These are phyloP conservation scores for Cyphomyrus plagiostoma DNA, from an alignment of 2,113 vertebrate genomes.

Conservation along the genomic window DNA sequence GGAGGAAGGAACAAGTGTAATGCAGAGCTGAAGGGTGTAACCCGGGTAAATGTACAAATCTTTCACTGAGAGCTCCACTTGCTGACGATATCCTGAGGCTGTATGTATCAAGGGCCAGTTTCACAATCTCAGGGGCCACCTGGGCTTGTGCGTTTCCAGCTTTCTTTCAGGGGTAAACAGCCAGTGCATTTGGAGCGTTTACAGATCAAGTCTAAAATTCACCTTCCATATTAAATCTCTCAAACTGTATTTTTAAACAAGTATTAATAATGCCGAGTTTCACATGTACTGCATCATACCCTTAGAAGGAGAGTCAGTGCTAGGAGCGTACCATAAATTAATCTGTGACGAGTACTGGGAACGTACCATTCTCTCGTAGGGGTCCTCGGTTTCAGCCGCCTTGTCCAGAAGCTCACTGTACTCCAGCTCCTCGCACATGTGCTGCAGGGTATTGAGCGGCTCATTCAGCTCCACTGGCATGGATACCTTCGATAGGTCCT, in stretches of 20 bases:
- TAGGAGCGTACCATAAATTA: background rate
- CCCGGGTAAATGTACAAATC: background rate
- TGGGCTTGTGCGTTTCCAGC: background rate
- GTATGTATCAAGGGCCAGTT: background rate
- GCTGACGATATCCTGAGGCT: background rate
- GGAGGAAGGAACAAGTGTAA: background rate
- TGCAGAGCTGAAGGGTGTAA: background rate
- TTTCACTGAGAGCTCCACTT: background rate
- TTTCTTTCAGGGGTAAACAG: background rate
- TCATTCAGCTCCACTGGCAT: conserved; percentile 99
- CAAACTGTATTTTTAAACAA: background rate
- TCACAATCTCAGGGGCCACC: background rate
- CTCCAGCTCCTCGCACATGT: conserved; percentile 95
- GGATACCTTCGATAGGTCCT: conserved; percentile 96
- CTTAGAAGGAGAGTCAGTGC: background rate
- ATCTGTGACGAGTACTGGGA: background rate
- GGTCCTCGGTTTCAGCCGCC: conserved; percentile 83
- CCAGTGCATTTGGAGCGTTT: background rate
- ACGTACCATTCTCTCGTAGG: conserved; percentile 91
- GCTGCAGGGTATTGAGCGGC: conserved; percentile 95
- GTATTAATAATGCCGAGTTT: background rate
- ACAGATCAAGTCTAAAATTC: background rate
- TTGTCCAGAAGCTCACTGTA: conserved; percentile 97
- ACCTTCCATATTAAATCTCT: background rate
- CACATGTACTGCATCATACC: background rate